Conservation (phyloP, 2,797 vertebrate species). For the Bucorvus abyssinicus region DNA sequence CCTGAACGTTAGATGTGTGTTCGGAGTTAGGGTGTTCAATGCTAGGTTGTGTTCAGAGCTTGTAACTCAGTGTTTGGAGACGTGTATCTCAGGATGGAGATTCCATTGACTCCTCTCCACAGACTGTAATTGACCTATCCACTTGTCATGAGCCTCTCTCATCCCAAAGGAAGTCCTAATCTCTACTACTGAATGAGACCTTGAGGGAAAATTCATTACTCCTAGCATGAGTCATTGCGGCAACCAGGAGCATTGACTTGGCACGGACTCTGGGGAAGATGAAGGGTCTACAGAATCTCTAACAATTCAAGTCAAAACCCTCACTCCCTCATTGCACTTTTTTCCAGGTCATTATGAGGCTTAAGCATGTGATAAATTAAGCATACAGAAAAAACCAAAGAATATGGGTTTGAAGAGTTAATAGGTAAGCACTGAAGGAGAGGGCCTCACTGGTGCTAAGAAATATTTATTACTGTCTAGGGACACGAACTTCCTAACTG, state of each 20-base stretch:
- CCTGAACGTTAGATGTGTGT: too few species aligned
- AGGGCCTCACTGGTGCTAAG: neutral
- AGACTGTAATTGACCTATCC: neutral
- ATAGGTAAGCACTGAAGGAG: neutral
- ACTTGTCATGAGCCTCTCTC: neutral
- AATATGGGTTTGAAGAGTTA: neutral
- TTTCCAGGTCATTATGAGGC: neutral
- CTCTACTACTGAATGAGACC: neutral
- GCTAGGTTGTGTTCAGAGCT: fast-evolving
- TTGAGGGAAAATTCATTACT: neutral
- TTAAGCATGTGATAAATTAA: neutral
- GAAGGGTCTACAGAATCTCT: neutral
- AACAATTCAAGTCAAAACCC: neutral
- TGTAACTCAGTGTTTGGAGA: neutral
- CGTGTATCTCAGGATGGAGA: neutral
- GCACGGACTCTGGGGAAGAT: fast-evolving
- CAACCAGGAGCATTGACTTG: neutral
- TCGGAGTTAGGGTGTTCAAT: too few species aligned
- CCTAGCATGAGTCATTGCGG: neutral
- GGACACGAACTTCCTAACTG: neutral
- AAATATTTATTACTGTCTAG: neutral
- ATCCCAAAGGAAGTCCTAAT: neutral
- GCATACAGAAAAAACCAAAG: neutral
- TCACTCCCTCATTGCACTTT: neutral
- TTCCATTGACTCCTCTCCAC: neutral